Base-by-base conservation (phyloP, 2,888 invertebrate genomes). In the Tenthredo amoena region DNA sequence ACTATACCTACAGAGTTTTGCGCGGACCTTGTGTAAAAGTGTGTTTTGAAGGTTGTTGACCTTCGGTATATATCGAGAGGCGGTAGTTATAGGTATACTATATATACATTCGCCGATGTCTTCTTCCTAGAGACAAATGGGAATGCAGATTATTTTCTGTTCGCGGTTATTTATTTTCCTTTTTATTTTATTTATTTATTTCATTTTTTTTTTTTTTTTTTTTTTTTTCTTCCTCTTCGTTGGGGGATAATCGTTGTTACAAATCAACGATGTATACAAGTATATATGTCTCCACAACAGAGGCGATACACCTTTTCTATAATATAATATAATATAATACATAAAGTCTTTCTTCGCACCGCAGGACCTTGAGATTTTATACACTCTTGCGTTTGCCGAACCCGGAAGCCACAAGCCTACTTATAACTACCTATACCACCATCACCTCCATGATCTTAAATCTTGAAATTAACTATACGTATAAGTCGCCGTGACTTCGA, bases 11-110 rank as follows among this genome's bases (percentile, higher is more conserved):
- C 72, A 72, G 6, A 26, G 68, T 18, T 43, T 68, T 68, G 68
- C 47, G 65, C 65, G 62, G 77, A 65, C 40, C 47, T 58, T 77
- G 85, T 85, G 47, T 47, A 85, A 85, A 77, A 85, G 85, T 85
- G 77, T 85, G 12, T 74, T 85, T 85, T 65, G 65, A 62, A 72
- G 85, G 58, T 85, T 31, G 50, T 26, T 37, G 76, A 76, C 84
- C 84, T 47, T 12, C 15, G 31, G 58, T 6, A 58, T 21, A 47
- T 47, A 47, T 47, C 3, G n/a, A 58, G n/a, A 58, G 58, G 6
- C 58, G 1, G 2, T 58, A 58, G 55, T n/a, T 21, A 58, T 58
- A 55, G 55, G 55, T 58, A 58, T 58, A 58, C 7, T 18, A 58
- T 58, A 58, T 58, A 58, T 21, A 21, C 7, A 58, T 58, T 18